phyloP scores from a whole-genome alignment of 2,113 vertebrate species.

The Nycticorax nycticorax region DNA sequence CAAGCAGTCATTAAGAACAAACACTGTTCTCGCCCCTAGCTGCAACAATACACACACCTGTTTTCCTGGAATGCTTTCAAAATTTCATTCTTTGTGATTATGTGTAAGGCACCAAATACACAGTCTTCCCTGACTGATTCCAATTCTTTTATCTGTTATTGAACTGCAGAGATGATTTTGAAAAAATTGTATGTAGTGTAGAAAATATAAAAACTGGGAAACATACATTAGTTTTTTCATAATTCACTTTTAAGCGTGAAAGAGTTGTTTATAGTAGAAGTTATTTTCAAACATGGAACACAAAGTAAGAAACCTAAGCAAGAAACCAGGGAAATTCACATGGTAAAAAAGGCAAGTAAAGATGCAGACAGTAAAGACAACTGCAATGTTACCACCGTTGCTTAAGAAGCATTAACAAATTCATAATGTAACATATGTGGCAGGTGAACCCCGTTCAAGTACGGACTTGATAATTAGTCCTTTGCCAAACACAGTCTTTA shows the following conservation, averaged over 20 bases:
- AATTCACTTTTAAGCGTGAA: neutral
- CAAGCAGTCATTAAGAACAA: constrained; percentile 47
- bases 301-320: neutral
- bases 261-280: neutral
- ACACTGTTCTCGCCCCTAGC: neutral
- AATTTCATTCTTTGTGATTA: constrained; percentile 36
- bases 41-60: constrained; percentile 42
- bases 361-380: neutral
- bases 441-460: neutral
- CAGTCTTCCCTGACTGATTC: neutral
- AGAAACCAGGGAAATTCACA: neutral
- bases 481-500: neutral
- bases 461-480: neutral
- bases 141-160: neutral
- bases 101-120: neutral
- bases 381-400: neutral
- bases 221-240: neutral
- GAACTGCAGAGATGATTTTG: neutral
- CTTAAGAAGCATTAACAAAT: neutral
- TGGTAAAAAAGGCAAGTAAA: neutral
- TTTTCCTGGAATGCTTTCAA: constrained; percentile 7
- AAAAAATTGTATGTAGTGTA: neutral
- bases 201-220: neutral
- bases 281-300: neutral
- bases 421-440: neutral